These are phyloP conservation scores for Cerastis leucographa DNA, from an alignment of 2,888 invertebrate species.

Conservation along the genomic window DNA sequence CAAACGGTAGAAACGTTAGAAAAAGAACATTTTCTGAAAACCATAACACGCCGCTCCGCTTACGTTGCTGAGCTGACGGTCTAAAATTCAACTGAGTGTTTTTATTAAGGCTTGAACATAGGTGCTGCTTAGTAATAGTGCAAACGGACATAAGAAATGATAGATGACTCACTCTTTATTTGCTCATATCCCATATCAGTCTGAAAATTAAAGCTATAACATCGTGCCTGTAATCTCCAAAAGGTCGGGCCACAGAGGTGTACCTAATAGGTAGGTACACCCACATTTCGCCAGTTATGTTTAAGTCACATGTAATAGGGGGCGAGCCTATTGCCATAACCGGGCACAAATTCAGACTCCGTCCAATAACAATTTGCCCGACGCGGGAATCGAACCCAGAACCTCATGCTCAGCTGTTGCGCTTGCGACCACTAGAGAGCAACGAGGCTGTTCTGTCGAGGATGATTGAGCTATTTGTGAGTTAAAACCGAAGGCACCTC, in stretches of 20 bases:
- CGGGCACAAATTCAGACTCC: no score
- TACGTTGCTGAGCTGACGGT: background rate
- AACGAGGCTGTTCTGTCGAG: no score
- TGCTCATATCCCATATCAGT: background rate
- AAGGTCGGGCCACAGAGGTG: no score
- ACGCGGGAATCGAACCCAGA: no score
- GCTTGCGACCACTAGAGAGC: no score
- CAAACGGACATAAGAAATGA: background rate
- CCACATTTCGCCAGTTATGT: no score
- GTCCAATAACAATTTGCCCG: no score
- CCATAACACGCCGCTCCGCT: background rate
- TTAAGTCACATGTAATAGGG: no score
- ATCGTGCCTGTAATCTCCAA: no score
- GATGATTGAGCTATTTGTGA: background rate
- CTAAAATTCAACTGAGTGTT: background rate
- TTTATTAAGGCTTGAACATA: background rate
- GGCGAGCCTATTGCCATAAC: no score
- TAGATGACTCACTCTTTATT: background rate
- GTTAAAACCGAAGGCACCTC: background rate
- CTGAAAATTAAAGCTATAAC: background rate
- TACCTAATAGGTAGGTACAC: no score
- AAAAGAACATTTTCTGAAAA: background rate
- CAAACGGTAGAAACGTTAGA: background rate
- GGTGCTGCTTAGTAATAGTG: background rate
- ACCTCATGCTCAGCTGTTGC: no score